These are phyloP conservation scores for Himalopsyche anomala DNA, from an alignment of 2,888 invertebrate genomes.

Conservation along the genomic window DNA sequence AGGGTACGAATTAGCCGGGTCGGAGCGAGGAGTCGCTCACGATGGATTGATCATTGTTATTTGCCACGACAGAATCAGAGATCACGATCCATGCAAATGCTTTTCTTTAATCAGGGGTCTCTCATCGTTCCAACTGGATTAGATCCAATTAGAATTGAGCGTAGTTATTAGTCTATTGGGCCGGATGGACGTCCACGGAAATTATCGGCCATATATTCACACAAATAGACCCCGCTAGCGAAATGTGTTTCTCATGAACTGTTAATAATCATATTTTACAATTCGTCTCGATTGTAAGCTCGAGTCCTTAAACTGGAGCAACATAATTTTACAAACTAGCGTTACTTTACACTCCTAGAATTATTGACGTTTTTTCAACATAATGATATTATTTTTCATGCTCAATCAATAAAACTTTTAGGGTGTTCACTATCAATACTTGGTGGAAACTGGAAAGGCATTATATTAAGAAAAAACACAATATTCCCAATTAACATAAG, in stretches of 20 bases:
- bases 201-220: conserved; percentile 30
- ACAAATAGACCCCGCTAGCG: conserved; percentile 9
- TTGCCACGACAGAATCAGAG: conserved; percentile 35
- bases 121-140: background rate
- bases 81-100: conserved; percentile 42
- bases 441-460: too few species aligned
- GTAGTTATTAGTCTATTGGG: conserved; percentile 1
- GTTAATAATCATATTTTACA: background rate
- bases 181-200: conserved; percentile 6
- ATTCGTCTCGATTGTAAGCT: too few species aligned
- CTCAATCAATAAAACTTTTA: too few species aligned
- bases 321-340: too few species aligned
- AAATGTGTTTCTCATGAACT: conserved; percentile 25
- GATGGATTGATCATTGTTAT: conserved; percentile 33
- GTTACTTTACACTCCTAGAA: too few species aligned
- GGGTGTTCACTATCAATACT: too few species aligned
- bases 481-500: too few species aligned
- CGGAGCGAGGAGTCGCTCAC: background rate
- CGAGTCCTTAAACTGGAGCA: too few species aligned
- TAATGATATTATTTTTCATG: too few species aligned
- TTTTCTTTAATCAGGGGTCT: conserved; percentile 32
- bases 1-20: conserved; percentile 49
- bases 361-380: too few species aligned
- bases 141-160: conserved; percentile 2
- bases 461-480: too few species aligned